Conservation (phyloP, 2,113 vertebrate genomes). For the Clarias batrachus region DNA sequence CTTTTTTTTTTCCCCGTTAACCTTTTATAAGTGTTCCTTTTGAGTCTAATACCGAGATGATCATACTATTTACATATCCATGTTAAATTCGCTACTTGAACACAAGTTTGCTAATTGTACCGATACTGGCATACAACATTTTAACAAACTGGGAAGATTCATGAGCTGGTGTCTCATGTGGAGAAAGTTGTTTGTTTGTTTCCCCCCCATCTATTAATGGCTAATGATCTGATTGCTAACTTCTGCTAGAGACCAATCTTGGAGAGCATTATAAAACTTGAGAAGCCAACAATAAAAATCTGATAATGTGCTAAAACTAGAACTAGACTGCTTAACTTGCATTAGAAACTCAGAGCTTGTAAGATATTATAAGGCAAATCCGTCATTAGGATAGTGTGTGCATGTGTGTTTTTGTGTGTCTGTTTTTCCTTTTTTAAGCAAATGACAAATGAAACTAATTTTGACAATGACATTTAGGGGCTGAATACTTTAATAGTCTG, state of each 20-base stretch:
- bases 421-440: slow-evolving; percentile 17
- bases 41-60: background rate
- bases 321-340: slow-evolving; percentile 23
- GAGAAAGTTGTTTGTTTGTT: background rate
- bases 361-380: slow-evolving; percentile 23
- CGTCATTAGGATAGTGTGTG: background rate
- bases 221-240: slow-evolving; percentile 6
- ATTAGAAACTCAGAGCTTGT: background rate
- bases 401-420: slow-evolving; percentile 10
- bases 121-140: background rate
- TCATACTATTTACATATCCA: background rate
- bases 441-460: slow-evolving; percentile 51
- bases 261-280: slow-evolving; percentile 39
- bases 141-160: background rate
- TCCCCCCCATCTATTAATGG: background rate
- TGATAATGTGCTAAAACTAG: background rate
- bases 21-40: background rate
- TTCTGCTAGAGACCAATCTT: background rate
- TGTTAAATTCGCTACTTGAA: background rate
- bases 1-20: background rate
- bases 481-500: slow-evolving; percentile 47
- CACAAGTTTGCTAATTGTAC: background rate
- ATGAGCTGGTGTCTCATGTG: background rate
- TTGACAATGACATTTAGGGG: slow-evolving; percentile 56
- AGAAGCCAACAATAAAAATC: slow-evolving; percentile 40